Percentiles rank a stretch among this genome's conserved stretches.
phyloP scores from a whole-genome alignment of 2,888 invertebrate genomes.

The Torymus aiolomorphi region DNA sequence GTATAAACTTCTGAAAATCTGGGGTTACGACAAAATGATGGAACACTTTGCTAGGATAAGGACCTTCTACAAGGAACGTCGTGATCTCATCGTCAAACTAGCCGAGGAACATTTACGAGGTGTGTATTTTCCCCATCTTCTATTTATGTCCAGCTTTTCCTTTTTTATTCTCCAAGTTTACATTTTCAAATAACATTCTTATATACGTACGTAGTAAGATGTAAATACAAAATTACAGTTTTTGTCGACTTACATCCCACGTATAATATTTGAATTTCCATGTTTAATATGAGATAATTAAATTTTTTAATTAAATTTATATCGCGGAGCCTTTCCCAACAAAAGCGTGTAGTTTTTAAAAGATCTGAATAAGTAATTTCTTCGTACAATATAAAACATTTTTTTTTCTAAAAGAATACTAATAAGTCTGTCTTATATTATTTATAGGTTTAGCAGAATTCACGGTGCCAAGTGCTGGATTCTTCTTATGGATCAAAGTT shows the following conservation, averaged over 20 bases:
- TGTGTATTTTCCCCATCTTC: slow-evolving; percentile 62
- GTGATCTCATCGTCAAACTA: slow-evolving; percentile 80
- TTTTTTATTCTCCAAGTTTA: neutral
- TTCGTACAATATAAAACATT: no score
- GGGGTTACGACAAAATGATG: slow-evolving; percentile 80
- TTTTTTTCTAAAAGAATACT: no score
- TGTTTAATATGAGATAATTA: no score
- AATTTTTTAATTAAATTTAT: no score
- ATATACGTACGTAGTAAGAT: no score
- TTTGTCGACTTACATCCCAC: no score
- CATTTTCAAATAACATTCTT: no score
- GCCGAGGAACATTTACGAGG: slow-evolving; percentile 80
- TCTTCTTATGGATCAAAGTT: slow-evolving; percentile 88
- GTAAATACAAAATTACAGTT: no score
- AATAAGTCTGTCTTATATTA: neutral
- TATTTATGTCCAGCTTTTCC: neutral
- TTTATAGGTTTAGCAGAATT: slow-evolving; percentile 81
- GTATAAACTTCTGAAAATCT: slow-evolving; percentile 78
- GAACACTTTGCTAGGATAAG: slow-evolving; percentile 80
- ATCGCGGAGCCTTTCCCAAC: no score
- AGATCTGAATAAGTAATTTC: no score
- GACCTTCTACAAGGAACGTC: slow-evolving; percentile 80
- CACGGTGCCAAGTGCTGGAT: slow-evolving; percentile 82
- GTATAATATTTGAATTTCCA: no score
- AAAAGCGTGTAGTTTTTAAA: no score